A percentile compares a stretch with the other conserved stretches of the same genome.
phyloP scores from a whole-genome alignment of 35 echinoderm and acorn worm genomes.

The Hemicentrotus pulcherrimus region DNA sequence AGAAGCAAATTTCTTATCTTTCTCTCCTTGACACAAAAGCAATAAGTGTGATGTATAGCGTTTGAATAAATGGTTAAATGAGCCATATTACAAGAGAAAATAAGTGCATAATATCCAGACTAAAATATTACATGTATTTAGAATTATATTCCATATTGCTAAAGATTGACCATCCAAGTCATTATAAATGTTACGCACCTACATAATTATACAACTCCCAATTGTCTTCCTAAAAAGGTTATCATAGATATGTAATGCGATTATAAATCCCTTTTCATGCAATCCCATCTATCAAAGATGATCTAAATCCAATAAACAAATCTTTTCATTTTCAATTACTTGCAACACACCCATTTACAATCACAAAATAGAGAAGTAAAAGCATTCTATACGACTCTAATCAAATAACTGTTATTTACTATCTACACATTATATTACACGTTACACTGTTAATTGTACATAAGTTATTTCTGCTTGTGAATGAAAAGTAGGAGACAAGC shows the following conservation, averaged over 20 bases:
- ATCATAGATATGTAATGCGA: no score
- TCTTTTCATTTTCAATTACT: neutral
- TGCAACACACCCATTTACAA: neutral
- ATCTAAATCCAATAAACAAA: no score
- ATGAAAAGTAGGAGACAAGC: neutral
- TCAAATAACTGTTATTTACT: neutral
- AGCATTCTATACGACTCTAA: neutral
- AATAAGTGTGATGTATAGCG: neutral
- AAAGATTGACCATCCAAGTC: neutral
- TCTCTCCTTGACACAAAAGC: neutral
- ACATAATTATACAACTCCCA: no score
- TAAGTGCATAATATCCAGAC: neutral
- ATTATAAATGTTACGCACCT: neutral
- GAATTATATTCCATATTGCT: neutral
- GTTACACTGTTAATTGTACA: no score
- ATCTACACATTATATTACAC: neutral
- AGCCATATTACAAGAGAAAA: neutral
- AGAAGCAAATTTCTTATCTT: neutral
- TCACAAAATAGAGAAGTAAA: neutral
- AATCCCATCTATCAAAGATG: no score
- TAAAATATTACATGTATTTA: neutral
- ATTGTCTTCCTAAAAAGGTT: no score
- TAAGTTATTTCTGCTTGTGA: neutral
- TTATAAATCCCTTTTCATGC: no score
- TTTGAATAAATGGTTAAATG: neutral